A percentile compares a stretch with the other conserved stretches of the same genome.
These are phyloP conservation scores for Vultur gryphus DNA, from an alignment of 2,797 vertebrate species.

Conservation along the genomic window DNA sequence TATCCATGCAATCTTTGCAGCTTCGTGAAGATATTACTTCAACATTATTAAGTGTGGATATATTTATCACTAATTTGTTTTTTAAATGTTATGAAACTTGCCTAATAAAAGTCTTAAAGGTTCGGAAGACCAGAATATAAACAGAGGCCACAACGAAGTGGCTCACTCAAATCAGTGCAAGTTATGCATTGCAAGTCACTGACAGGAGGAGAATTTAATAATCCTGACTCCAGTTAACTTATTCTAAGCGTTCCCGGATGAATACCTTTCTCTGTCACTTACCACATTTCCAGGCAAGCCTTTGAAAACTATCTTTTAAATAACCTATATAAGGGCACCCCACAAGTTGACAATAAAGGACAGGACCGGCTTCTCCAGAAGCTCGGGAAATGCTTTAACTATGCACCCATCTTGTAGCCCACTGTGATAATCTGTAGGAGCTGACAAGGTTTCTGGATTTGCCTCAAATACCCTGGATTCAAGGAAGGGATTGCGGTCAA, in stretches of 20 bases:
- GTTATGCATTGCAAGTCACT: conserved; percentile 4
- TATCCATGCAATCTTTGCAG: conserved; percentile 32
- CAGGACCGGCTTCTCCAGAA: not conserved
- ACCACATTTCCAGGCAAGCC: conserved; percentile 23
- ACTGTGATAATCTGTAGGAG: not conserved
- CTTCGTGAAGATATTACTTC: conserved; percentile 19
- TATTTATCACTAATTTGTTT: conserved; percentile 57
- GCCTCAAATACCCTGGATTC: not conserved
- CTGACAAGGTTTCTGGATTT: conserved; percentile 3
- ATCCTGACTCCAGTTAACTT: conserved; percentile 40
- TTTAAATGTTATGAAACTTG: conserved; percentile 45
- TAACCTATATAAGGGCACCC: not conserved
- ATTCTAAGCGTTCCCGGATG: conserved; percentile 42
- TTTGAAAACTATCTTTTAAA: conserved; percentile 32
- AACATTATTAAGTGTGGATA: not conserved
- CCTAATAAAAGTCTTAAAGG: conserved; percentile 27
- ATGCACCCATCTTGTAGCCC: not conserved
- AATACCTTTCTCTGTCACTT: conserved; percentile 46
- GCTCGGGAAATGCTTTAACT: not conserved
- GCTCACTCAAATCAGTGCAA: conserved; percentile 8
- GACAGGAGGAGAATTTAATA: conserved; percentile 44
- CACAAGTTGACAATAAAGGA: conserved; percentile 6
- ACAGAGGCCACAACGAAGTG: not conserved
- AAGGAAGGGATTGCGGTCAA: not conserved
- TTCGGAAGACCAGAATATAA: conserved; percentile 15